These are phyloP conservation scores for Galerucella calmariensis DNA, from an alignment of 2,888 invertebrate species.

Conservation along the genomic window DNA sequence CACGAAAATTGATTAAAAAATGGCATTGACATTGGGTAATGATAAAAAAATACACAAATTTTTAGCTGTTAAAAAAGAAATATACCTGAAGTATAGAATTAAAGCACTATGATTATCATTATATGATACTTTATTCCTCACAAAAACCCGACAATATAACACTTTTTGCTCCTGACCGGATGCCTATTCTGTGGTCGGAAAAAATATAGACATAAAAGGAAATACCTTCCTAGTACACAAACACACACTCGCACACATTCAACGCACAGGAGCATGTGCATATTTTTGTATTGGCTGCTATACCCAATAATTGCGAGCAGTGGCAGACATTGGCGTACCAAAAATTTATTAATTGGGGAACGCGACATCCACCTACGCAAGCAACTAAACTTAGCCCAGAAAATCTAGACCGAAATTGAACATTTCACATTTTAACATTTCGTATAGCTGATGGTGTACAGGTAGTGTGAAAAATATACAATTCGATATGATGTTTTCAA, in stretches of 20 bases:
- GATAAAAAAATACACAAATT: not conserved
- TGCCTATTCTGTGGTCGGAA: conserved; percentile 30
- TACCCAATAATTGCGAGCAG: conserved; percentile 37
- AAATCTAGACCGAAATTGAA: no score
- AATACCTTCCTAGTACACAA: conserved; percentile 31
- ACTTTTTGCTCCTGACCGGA: conserved; percentile 35
- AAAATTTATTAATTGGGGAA: not conserved
- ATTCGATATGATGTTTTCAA: no score
- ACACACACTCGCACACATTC: conserved; percentile 9
- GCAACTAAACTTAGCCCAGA: no score
- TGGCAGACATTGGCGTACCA: conserved; percentile 28
- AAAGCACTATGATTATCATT: conserved; percentile 23
- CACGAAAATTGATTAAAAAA: no score
- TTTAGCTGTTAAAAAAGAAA: not conserved
- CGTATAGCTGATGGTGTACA: no score
- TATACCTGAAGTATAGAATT: not conserved
- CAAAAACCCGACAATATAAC: conserved; percentile 30
- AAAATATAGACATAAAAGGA: conserved; percentile 33
- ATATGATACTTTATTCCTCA: conserved; percentile 22
- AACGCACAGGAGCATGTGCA: conserved; percentile 33
- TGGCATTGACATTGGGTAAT: no score
- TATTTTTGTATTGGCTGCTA: conserved; percentile 33
- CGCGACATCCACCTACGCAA: no score
- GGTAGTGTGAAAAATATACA: no score
- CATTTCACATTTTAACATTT: no score